Conservation (phyloP, 2,888 invertebrate genomes). For the Hartigia nigra region DNA sequence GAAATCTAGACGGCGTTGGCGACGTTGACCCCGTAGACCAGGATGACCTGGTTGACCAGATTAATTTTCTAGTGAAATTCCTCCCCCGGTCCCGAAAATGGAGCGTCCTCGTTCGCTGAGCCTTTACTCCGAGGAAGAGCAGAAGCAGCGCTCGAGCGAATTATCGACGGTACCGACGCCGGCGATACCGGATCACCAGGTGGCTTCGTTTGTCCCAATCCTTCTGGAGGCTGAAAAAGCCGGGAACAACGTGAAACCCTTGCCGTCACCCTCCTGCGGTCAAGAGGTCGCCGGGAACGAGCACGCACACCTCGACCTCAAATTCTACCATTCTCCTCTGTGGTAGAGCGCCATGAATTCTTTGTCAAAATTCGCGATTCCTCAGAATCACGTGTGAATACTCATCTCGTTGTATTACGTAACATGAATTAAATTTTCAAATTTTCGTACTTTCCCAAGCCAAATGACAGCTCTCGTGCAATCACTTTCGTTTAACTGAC, state of each 20-base stretch:
- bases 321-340: constrained; percentile 81
- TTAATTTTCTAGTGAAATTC: constrained; percentile 46
- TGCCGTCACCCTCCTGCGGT: constrained; percentile 50
- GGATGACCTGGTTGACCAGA: not conserved
- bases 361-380: not conserved
- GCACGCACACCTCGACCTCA: constrained; percentile 77
- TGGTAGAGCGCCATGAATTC: constrained; percentile 69
- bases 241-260: constrained; percentile 12
- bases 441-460: not conserved
- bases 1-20: not conserved
- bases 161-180: constrained; percentile 50
- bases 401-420: not conserved
- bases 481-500: not conserved
- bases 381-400: not conserved
- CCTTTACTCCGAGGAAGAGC: constrained; percentile 56
- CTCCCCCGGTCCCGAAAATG: constrained; percentile 40
- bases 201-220: constrained; percentile 38
- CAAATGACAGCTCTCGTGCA: not conserved
- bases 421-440: not conserved
- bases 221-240: constrained; percentile 34
- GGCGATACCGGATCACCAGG: constrained; percentile 38
- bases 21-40: not conserved
- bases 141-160: constrained; percentile 47
- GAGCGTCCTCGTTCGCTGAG: constrained; percentile 59
- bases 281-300: constrained; percentile 59